Evolutionary conservation across 2,113 vertebrate species (phyloP).

Genomic region (Electrona antarctica): DNA sequence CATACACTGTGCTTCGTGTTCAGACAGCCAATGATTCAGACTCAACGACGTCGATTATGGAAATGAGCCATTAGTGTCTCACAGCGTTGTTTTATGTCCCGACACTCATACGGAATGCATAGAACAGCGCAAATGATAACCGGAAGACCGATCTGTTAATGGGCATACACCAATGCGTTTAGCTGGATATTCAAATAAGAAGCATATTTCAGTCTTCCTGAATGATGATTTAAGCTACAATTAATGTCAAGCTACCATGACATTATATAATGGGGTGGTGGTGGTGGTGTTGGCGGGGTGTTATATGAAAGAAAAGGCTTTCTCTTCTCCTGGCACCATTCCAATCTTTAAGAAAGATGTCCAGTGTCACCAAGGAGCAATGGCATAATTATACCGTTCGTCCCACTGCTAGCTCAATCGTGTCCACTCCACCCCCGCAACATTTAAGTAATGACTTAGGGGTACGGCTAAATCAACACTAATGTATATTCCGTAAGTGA

Average conservation of each 20-base stretch:
- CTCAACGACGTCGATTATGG: neutral
- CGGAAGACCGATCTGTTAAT: neutral
- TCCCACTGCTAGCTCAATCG: constrained; percentile 14
- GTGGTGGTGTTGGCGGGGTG: neutral
- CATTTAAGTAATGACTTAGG: constrained; percentile 29
- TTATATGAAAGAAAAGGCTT: constrained; percentile 39
- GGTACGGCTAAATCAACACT: neutral
- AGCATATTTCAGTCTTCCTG: too few species aligned
- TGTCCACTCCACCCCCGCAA: neutral
- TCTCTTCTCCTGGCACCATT: constrained; percentile 31
- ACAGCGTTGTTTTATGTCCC: neutral
- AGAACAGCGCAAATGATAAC: neutral
- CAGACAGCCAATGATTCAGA: neutral
- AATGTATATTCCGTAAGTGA: constrained; percentile 5
- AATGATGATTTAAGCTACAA: too few species aligned
- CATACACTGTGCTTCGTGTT: constrained; percentile 4
- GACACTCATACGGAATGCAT: neutral
- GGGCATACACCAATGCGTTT: neutral
- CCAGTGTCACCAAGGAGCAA: constrained; percentile 26
- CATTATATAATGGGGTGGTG: too few species aligned
- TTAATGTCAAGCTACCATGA: too few species aligned
- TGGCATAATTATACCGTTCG: neutral
- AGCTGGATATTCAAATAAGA: neutral
- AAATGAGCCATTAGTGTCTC: constrained; percentile 9
- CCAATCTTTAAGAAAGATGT: constrained; percentile 34